Conservation (phyloP, 2,888 invertebrate species). For the Plemyria rubiginata region DNA sequence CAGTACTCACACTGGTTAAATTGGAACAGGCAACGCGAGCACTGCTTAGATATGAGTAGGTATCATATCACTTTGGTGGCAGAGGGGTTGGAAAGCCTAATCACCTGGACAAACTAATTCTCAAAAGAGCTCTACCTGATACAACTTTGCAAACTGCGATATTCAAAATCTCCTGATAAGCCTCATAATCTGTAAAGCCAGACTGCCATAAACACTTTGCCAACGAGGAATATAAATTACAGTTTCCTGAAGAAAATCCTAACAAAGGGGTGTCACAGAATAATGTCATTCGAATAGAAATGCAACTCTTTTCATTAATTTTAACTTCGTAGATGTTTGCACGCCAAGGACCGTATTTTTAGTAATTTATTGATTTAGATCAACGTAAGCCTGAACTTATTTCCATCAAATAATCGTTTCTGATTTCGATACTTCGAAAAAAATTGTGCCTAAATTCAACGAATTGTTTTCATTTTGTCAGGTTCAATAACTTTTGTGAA, state of each 20-base stretch:
- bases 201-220: slow-evolving; percentile 16
- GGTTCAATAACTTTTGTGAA: too few species aligned
- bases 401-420: too few species aligned
- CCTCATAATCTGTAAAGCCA: neutral
- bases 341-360: too few species aligned
- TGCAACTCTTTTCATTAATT: neutral
- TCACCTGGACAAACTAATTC: neutral
- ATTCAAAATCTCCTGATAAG: neutral
- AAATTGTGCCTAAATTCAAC: too few species aligned
- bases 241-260: slow-evolving; percentile 17
- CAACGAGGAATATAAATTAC: slow-evolving; percentile 27
- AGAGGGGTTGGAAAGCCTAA: neutral
- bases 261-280: slow-evolving; percentile 11
- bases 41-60: too few species aligned
- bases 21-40: too few species aligned
- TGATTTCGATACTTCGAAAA: too few species aligned
- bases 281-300: slow-evolving; percentile 8
- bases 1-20: too few species aligned
- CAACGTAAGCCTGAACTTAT: too few species aligned
- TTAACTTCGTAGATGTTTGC: neutral
- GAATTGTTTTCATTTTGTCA: too few species aligned
- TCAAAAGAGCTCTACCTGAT: neutral
- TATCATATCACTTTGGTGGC: too few species aligned
- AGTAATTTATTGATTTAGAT: too few species aligned
- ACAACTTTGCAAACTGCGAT: neutral